Conservation (phyloP, 2,888 invertebrate species). For the Drosophila ochracea region DNA sequence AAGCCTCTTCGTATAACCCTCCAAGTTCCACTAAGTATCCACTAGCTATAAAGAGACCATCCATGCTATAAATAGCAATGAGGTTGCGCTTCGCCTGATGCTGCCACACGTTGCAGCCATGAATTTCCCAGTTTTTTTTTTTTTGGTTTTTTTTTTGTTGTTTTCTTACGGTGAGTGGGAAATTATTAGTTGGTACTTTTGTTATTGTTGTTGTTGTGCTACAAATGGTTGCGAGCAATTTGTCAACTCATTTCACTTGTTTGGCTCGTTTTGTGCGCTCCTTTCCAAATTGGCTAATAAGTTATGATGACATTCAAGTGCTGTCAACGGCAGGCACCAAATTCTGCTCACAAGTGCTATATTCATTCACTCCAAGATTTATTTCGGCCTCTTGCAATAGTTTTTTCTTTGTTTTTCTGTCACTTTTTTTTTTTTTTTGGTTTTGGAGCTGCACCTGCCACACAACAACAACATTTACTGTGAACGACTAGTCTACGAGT, state of each 20-base stretch:
- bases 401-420: slow-evolving; percentile 13
- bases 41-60: slow-evolving; percentile 45
- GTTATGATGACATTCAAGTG: slow-evolving; percentile 76
- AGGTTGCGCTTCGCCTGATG: slow-evolving; percentile 61
- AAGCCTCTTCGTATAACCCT: slow-evolving; percentile 2
- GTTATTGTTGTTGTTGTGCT: slow-evolving; percentile 27
- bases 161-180: slow-evolving; percentile 19
- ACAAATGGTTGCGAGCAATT: slow-evolving; percentile 62
- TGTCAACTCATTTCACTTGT: slow-evolving; percentile 68
- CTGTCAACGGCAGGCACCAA: slow-evolving; percentile 59
- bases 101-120: slow-evolving; percentile 48
- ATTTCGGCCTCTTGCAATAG: slow-evolving; percentile 68
- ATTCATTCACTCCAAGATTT: slow-evolving; percentile 56
- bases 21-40: not conserved
- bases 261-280: slow-evolving; percentile 35
- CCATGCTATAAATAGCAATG: slow-evolving; percentile 61
- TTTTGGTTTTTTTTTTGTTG: not conserved
- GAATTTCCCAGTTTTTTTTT: slow-evolving; percentile 46
- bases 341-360: slow-evolving; percentile 15
- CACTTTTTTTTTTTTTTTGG: slow-evolving; percentile 5
- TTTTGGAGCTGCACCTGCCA: slow-evolving; percentile 54
- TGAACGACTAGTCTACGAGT: slow-evolving; percentile 6
- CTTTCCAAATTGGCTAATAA: slow-evolving; percentile 46
- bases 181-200: slow-evolving; percentile 48
- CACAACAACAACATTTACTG: slow-evolving; percentile 20